Evolutionary conservation across 1,140 invertebrate genomes (phyloP), one percentile per base, ranked within the genome.

Genomic region (Pteromalus puparum): DNA sequence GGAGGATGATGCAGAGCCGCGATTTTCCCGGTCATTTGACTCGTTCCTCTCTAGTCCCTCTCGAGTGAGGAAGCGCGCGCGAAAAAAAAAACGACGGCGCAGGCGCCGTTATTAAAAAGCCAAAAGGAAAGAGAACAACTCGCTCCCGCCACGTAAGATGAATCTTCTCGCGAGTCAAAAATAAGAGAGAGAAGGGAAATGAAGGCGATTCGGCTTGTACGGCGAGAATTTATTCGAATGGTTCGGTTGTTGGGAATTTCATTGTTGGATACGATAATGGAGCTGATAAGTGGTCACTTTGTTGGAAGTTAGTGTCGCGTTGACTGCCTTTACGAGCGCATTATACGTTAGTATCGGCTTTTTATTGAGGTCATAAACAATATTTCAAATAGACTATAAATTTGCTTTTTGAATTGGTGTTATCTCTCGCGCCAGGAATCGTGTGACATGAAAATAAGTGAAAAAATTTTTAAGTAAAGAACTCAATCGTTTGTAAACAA

Each of bases 1-100:
- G 10, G 38, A 42, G 38, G 30, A 0, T 61, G 72, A 65, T 65
- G 46, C 28, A 83, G 26, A 84, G 76, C 81, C 46, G 24, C 5
- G 13, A 30, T 77, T 24, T 28, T 30, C 24, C 26, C n/a, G 13
- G 1, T 28, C 48, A 21, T 30, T 78, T 78, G 28, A 65, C 5
- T 67, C 4, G 18, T 24, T 13, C 10, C n/a, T 10, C 21, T 4
- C 67, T 70, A 21, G 26, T 72, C 38, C 30, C 9, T 72, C 68
- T 34, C 21, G 21, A 61, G 21, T 61, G 21, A 61, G 53, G 21
- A 61, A 61, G 53, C 53, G 53, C 53, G 46, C 46, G 15, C 30
- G 13, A 48, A 15, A 48, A 48, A 61, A 61, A n/a, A 72, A 34
- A n/a, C 10, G 26, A 30, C 68, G 26, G 68, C 30, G 68, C 30